phyloP scores from a whole-genome alignment of 2,113 vertebrate genomes.

The Clupea harengus region DNA sequence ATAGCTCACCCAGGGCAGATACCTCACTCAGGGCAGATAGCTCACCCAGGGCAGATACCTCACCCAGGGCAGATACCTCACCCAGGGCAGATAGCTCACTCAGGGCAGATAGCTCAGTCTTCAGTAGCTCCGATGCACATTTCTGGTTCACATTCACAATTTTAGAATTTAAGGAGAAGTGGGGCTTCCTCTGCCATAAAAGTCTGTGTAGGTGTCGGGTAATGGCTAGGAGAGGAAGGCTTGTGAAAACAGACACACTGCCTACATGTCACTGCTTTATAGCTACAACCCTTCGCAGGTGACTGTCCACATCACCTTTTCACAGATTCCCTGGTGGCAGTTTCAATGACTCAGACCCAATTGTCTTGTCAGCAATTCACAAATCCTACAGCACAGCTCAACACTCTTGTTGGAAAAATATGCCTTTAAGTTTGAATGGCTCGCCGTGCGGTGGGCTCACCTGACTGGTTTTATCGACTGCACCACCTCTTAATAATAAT shows the following conservation, averaged over 20 bases:
- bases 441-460: not conserved
- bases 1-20: not conserved
- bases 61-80: not conserved
- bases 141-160: not conserved
- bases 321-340: not conserved
- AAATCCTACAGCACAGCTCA: not conserved
- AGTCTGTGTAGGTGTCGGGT: not conserved
- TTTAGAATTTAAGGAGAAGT: not conserved
- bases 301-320: not conserved
- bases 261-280: not conserved
- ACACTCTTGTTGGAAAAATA: not conserved
- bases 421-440: not conserved
- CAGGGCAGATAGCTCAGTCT: not conserved
- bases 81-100: not conserved
- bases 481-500: not conserved
- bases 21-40: not conserved
- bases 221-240: not conserved
- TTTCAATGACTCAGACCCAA: not conserved
- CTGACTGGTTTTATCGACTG: not conserved
- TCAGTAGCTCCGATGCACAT: not conserved
- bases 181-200: not conserved
- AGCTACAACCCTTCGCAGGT: not conserved
- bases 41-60: not conserved
- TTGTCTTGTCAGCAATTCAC: conserved; percentile 1
- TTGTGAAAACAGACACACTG: not conserved